These are phyloP conservation scores for Cydia splendana DNA, from an alignment of 1,140 invertebrate genomes.

Conservation along the genomic window DNA sequence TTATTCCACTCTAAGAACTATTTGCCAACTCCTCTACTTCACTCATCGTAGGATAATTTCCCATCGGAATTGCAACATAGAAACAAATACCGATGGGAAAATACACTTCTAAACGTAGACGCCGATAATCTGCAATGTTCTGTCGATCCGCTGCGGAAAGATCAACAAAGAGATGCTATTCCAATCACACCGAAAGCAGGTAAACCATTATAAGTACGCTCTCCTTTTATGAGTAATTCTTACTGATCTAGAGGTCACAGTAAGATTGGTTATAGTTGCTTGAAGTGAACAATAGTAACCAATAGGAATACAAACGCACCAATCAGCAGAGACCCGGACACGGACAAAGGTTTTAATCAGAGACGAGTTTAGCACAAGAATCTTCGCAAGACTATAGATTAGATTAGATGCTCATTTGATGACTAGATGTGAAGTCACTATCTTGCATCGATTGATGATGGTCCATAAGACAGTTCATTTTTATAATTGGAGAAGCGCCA, in stretches of 20 bases:
- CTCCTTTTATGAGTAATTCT: no score
- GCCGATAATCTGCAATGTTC: constrained; percentile 20
- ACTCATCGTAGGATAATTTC: not conserved
- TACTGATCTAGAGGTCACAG: no score
- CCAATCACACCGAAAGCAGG: not conserved
- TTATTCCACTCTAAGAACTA: not conserved
- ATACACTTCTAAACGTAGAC: constrained; percentile 17
- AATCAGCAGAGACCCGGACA: not conserved
- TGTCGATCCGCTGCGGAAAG: not conserved
- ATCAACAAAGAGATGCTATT: constrained; percentile 6
- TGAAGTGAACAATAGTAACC: not conserved
- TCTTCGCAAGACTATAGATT: not conserved
- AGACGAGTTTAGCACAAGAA: not conserved
- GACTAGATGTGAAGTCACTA: not conserved
- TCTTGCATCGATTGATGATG: no score
- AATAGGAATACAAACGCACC: not conserved
- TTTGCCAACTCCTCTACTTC: constrained; percentile 2
- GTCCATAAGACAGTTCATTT: no score
- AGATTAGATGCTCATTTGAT: not conserved
- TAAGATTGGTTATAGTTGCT: not conserved
- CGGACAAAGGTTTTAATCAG: constrained; percentile 10
- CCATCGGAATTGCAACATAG: not conserved
- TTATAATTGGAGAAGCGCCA: no score
- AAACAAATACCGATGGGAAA: not conserved
- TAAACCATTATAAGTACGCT: no score